Base-by-base conservation (phyloP, 2,797 vertebrate genomes). In the Denticeps clupeoides region DNA sequence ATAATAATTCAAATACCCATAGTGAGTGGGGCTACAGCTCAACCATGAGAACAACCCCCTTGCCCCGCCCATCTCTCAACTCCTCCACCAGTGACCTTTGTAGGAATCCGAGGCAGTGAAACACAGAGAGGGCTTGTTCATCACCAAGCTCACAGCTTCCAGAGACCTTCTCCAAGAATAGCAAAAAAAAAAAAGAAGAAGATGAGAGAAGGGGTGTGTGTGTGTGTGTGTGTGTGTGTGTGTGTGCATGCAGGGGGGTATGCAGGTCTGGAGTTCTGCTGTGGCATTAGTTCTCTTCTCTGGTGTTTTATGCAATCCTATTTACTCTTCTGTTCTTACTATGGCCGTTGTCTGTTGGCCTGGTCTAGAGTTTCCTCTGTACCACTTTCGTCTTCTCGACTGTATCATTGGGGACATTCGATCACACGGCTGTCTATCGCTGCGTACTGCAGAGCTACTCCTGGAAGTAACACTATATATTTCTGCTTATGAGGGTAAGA, bases 401-500 rank as follows among this genome's bases (percentile, higher is more conserved):
- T 37, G 42, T 45, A 62, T 68, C 56, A 22, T 45, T 12, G 42
- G 9, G 43, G 65, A 72, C 65, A 70, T 72, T 65, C 4, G 56
- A 71, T 70, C 71, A 63, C 55, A 44, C 37, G 50, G 43, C 45
- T 47, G 47, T 70, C 63, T 70, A 54, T 56, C 48, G 47, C 18
- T 15, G 21, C 41, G 41, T 57, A 35, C 19, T 60, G 42, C 15
- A 24, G 51, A 45, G 42, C 50, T 62, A 71, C 58, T 44, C 56
- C 50, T 59, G 46, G 55, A 40, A 43, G 67, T 67, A 74, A 71
- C 44, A 41, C 53, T 55, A 74, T 58, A 66, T 62, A 61, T 49
- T 67, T 68, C 55, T 50, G 47, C 55, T 56, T 21, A 35, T 41
- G 45, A 53, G 45, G 27, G 44, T 52, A 59, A 62, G 41, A 58